Evolutionary conservation across 2,113 vertebrate species (phyloP), one percentile per base, ranked within the genome.

Genomic region (Eira barbara): DNA sequence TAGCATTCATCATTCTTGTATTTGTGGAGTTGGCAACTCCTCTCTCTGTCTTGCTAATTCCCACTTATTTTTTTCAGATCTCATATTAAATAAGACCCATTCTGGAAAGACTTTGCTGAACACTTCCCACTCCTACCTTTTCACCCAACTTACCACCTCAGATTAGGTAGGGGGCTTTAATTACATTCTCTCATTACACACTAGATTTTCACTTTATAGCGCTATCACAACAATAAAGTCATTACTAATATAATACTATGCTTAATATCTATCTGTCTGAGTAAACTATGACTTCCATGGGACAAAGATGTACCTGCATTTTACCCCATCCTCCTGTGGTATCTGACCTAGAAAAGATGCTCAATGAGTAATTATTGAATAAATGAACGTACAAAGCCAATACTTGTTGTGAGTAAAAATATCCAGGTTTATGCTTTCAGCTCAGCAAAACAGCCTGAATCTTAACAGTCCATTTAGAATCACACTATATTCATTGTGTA

Each of bases 341-440:
- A 89, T 84, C 78, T 89, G 61, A 82, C 34, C n/a, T n/a, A 61
- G 27, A 47, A 74, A 91, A 78, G 29, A 25, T 69, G 25, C 59
- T 71, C 87, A 57, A n/a, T 65, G 91, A 95, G 47, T 82, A 95
- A 81, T 86, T 92, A 82, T 42, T 61, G 27, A n/a, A 82, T 55
- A 82, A 84, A 84, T 73, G 80, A 91, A 81, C 8, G 5, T 94
- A 92, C 73, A 34, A 92, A 67, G 17, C 5, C 73, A 83, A 82
- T 52, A 31, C 17, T 78, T 89, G 42, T 34, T 96, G 36, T 39
- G 61, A 86, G 34, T 8, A 52, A 39, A 80, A 98, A 82, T 57
- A 79, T 25, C 36, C 31, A 63, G 34, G 3, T 65, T 34, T 82
- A 27, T 67, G 29, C 17, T 42, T 96, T 96, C n/a, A 73, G 34